Evolutionary conservation across 2,888 invertebrate genomes (phyloP), one percentile per base, ranked within the genome.

Genomic region (Rhaphigaster nebulosa): DNA sequence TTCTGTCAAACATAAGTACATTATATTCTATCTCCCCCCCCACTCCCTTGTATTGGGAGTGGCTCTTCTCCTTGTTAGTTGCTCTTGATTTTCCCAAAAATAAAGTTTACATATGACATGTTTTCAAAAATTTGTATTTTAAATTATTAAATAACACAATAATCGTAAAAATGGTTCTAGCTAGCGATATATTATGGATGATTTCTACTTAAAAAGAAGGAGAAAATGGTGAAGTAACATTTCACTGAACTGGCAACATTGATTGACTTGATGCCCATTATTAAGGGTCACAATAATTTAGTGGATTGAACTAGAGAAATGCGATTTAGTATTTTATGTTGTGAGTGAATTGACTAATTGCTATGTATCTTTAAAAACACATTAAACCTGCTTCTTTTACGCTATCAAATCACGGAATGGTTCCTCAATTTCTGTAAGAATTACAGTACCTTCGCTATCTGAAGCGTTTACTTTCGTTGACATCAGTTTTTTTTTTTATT

Each of bases 201-300:
- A 18, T n/a, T n/a, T n/a, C 5, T 15, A 23, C 1, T 5, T 29
- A n/a, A 45, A n/a, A 41, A 84, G 0, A 87, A 34, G 34, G 70
- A 87, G 54, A 52, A 52, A 87, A 50, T 52, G 54, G 50, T 87
- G 87, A 15, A 87, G 54, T 52, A n/a, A 54, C 38, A 41, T 34
- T 54, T 54, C 34, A 54, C 29, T 52, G 87, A 54, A 52, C 45
- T 89, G 89, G 89, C 76, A 89, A 89, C 89, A 89, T 89, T 89
- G 89, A 70, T 41, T 89, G 76, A 45, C 45, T 89, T 70, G 89
- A 89, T 89, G 89, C 89, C 65, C 76, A 89, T 70, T 70, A 70
- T 50, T 50, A 89, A 89, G 89, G 89, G 89, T 89, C 89, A 89
- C 89, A 34, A 60, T 65, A 89, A 89, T 89, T 70, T 45, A 65